These are phyloP conservation scores for Charina bottae DNA, from an alignment of 2,113 vertebrate species.

Conservation along the genomic window DNA sequence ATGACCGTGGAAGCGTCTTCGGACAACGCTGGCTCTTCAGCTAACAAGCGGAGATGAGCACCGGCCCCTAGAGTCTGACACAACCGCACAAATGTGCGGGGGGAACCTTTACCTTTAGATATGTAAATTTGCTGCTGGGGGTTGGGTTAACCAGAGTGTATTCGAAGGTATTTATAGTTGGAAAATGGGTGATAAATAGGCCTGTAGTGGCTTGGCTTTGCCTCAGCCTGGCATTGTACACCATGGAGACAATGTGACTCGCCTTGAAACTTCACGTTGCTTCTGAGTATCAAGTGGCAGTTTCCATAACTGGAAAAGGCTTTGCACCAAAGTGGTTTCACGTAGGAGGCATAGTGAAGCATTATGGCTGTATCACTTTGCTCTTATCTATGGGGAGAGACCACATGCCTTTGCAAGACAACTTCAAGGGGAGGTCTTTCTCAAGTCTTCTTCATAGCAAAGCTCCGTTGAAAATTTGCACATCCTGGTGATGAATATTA, in stretches of 20 bases:
- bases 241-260: background rate
- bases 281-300: background rate
- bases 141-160: background rate
- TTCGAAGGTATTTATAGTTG: background rate
- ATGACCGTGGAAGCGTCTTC: too few relatives aligned
- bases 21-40: too few relatives aligned
- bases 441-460: background rate
- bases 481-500: background rate
- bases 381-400: background rate
- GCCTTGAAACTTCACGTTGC: background rate
- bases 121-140: too few relatives aligned
- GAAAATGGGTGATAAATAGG: background rate
- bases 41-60: too few relatives aligned
- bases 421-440: background rate
- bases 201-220: background rate
- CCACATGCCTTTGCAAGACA: background rate
- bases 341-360: background rate
- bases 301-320: background rate
- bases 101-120: too few relatives aligned
- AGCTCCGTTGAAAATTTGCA: background rate
- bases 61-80: too few relatives aligned
- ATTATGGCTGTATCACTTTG: background rate
- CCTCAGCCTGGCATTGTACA: background rate
- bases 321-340: background rate
- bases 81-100: too few relatives aligned